These are phyloP conservation scores for Rhagonycha fulva DNA, from an alignment of 2,888 invertebrate genomes.

Conservation along the genomic window DNA sequence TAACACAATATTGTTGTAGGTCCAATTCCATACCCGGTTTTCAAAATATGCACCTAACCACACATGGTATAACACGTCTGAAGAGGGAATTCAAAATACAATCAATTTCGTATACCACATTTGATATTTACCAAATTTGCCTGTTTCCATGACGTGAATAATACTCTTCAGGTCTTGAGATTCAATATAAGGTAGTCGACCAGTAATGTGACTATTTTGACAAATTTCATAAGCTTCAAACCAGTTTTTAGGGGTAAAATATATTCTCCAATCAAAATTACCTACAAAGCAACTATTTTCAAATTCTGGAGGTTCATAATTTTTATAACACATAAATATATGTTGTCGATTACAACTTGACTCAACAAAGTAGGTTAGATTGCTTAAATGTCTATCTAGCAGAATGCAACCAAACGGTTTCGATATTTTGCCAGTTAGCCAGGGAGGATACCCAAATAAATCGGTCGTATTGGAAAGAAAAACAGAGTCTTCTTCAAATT, in stretches of 20 bases:
- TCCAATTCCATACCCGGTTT: not conserved
- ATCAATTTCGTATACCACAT: too few relatives aligned
- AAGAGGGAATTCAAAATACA: too few relatives aligned
- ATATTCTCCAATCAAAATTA: conserved; percentile 1
- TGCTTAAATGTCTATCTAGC: not conserved
- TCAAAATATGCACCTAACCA: conserved; percentile 5
- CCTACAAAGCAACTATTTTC: not conserved
- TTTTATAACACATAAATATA: conserved; percentile 4
- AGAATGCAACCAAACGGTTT: not conserved
- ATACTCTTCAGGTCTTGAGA: not conserved
- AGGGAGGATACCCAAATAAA: not conserved
- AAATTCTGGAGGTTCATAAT: not conserved
- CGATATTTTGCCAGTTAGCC: not conserved
- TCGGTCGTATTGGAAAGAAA: not conserved
- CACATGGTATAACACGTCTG: not conserved
- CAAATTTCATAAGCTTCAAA: not conserved
- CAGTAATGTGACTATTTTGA: not conserved
- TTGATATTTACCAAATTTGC: not conserved
- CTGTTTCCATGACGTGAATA: conserved; percentile 1
- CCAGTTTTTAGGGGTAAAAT: not conserved
- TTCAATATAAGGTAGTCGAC: conserved; percentile 4
- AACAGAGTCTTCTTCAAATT: not conserved
- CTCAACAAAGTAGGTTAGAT: conserved; percentile 4
- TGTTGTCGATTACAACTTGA: not conserved
- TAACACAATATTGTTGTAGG: not conserved